Percentiles rank a stretch among this genome's conserved stretches.
Evolutionary conservation across 2,888 invertebrate genomes (phyloP).

Genomic region (Perizoma affinitatum): DNA sequence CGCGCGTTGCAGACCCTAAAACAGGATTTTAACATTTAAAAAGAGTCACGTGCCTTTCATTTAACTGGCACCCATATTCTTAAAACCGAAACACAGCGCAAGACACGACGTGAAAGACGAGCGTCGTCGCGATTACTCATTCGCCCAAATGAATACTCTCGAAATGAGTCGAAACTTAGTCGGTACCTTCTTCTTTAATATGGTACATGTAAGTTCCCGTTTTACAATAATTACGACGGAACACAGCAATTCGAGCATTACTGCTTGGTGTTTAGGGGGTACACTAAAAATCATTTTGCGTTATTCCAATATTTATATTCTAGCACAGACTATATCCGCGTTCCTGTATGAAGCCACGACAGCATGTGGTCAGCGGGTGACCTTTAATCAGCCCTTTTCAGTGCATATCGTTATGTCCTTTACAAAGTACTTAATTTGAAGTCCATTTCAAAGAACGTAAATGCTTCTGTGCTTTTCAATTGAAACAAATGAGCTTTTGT

Average conservation of each 20-base stretch:
- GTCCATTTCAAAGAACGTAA: conserved; percentile 14
- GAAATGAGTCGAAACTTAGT: too few relatives aligned
- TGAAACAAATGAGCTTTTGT: conserved; percentile 1
- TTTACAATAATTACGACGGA: not conserved
- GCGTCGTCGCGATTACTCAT: too few relatives aligned
- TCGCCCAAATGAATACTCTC: too few relatives aligned
- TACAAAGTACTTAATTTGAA: conserved; percentile 17
- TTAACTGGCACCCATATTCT: too few relatives aligned
- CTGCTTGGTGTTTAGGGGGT: too few relatives aligned
- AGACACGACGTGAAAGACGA: too few relatives aligned
- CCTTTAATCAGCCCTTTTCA: conserved; percentile 27
- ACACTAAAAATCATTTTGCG: not conserved
- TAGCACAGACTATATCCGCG: not conserved
- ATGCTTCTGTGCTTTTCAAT: conserved; percentile 1
- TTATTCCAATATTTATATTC: not conserved
- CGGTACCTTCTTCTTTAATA: too few relatives aligned
- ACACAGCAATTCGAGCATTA: too few relatives aligned
- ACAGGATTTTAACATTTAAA: too few relatives aligned
- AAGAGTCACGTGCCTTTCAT: too few relatives aligned
- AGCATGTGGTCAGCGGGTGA: conserved; percentile 17
- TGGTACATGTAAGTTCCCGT: not conserved
- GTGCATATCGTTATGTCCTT: conserved; percentile 20
- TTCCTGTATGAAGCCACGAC: conserved; percentile 1
- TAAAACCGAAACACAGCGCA: too few relatives aligned
- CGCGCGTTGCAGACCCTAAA: too few relatives aligned